phyloP scores from a whole-genome alignment of 2,113 vertebrate species.

The Phainopepla nitens region DNA sequence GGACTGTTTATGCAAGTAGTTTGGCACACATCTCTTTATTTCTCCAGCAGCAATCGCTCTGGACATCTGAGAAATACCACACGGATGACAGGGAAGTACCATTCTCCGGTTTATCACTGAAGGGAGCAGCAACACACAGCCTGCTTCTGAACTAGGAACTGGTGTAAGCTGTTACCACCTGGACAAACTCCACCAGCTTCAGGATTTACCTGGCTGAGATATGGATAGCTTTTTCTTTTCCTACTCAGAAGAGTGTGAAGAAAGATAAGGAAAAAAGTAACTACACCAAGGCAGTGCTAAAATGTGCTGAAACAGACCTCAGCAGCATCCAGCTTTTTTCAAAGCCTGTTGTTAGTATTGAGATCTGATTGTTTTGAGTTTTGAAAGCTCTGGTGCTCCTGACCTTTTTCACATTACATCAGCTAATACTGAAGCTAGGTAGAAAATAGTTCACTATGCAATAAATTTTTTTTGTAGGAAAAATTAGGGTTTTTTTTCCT shows the following conservation, averaged over 20 bases:
- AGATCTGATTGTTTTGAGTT: not conserved
- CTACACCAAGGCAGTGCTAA: not conserved
- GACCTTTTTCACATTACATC: not conserved
- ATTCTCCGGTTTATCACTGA: not conserved
- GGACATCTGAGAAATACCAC: not conserved
- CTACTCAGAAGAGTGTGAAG: not conserved
- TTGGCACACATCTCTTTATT: not conserved
- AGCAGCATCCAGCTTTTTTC: not conserved
- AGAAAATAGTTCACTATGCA: not conserved
- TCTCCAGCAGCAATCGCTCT: not conserved
- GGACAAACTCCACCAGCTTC: not conserved
- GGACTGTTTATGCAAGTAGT: accelerated
- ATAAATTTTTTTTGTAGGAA: not conserved
- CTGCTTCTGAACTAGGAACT: not conserved
- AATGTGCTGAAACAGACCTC: not conserved
- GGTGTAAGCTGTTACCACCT: not conserved
- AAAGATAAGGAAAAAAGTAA: not conserved
- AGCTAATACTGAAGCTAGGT: not conserved
- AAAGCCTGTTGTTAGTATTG: not conserved
- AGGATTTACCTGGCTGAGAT: not conserved
- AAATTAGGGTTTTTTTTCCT: not conserved
- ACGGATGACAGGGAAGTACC: not conserved
- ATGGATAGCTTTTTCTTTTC: not conserved
- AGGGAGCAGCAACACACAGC: not conserved
- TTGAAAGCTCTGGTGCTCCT: not conserved